Percentiles rank a stretch among this genome's conserved stretches.
These are phyloP conservation scores for Phalacrocorax carbo DNA, from an alignment of 2,113 vertebrate genomes.

Conservation along the genomic window DNA sequence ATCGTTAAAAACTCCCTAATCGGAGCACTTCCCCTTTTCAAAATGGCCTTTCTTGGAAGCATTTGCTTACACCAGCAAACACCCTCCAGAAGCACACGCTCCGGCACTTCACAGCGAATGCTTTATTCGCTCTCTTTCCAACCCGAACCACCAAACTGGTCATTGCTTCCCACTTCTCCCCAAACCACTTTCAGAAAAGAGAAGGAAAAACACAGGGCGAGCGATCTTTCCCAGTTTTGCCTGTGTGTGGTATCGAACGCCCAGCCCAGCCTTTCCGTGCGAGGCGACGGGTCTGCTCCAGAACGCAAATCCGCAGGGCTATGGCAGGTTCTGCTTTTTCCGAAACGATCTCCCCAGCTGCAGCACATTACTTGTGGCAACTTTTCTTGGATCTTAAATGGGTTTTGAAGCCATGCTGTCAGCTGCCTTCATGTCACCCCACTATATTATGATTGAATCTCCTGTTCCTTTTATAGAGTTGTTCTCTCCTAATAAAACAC, in stretches of 20 bases:
- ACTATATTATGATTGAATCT: constrained; percentile 77
- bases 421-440: constrained; percentile 80
- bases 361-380: constrained; percentile 74
- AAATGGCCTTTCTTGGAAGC: constrained; percentile 9
- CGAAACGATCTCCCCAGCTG: constrained; percentile 74
- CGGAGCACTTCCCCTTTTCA: neutral
- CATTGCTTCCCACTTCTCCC: constrained; percentile 13
- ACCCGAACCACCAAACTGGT: constrained; percentile 17
- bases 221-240: neutral
- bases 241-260: constrained; percentile 41
- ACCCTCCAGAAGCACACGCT: neutral
- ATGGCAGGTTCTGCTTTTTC: constrained; percentile 68
- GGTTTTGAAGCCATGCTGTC: constrained; percentile 79
- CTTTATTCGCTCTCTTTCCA: neutral
- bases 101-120: neutral
- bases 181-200: neutral
- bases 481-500: constrained; percentile 87
- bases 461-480: constrained; percentile 86
- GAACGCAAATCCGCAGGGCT: constrained; percentile 41
- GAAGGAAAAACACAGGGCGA: neutral
- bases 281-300: constrained; percentile 43
- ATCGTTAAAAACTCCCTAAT: accelerated
- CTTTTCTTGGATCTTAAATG: constrained; percentile 76
- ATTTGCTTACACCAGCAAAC: neutral
- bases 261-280: constrained; percentile 13